Base-by-base conservation (phyloP, 2,113 vertebrate genomes). In the Tonatia bakeri region DNA sequence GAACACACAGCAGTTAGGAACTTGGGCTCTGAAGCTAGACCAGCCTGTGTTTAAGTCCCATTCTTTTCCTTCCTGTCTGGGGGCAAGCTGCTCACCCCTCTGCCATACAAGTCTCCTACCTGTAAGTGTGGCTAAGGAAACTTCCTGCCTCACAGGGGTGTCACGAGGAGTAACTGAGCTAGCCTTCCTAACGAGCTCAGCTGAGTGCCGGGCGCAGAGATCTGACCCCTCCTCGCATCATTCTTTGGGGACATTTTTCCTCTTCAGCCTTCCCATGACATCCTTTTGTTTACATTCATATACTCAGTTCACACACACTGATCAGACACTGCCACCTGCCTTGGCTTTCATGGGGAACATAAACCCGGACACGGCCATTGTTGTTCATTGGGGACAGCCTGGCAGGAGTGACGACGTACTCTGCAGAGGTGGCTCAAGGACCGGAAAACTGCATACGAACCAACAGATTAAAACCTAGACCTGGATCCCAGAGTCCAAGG, bases 311-410 rank as follows among this genome's bases (percentile, higher is more conserved):
- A 4, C n/a, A 1, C 31, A 9, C 0, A 9, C 67, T 45, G 8
- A 19, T 13, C 20, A 0, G 7, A 59, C 24, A 31, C 22, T 1
- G 15, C 0, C 7, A 1, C 33, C 45, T 3, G 36, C 11, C 31
- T 69, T 2, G 2, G 50, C 72, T 36, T 89, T 36, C 19, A 0
- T 15, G 13, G 40, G 16, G 45, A 43, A 47, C n/a, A 11, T 38
- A 14, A 24, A 61, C 26, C 40, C 24, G 24, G 22, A 31, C 5
- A 33, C 1, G 17, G 4, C 5, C 54, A 6, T 31, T 15, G 17
- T 7, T 0, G 0, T 0, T 20, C 40, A 5, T 0, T 15, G 10
- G 15, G 77, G 65, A 19, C 33, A 10, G 22, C 16, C 13, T 2
- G 28, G 33, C 54, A 13, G 40, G 26, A 36, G 45, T 1, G 6